Evolutionary conservation across 2,888 invertebrate genomes (phyloP).

Genomic region (Pasiphila rectangulata): DNA sequence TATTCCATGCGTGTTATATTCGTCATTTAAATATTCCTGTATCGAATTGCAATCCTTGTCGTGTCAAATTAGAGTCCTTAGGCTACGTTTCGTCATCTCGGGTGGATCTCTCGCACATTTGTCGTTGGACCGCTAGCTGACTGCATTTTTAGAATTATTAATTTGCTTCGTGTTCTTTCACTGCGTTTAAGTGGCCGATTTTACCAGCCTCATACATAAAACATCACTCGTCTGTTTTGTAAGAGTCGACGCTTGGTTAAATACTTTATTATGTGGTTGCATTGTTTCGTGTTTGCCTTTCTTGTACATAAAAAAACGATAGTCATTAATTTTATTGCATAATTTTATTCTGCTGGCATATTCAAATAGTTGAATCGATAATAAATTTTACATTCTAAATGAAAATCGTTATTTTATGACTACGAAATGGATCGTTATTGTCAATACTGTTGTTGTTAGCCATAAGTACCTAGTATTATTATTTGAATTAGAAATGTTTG

Average conservation of each 20-base stretch:
- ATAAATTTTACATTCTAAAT: too few relatives aligned
- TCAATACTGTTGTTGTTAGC: too few relatives aligned
- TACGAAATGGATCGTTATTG: too few relatives aligned
- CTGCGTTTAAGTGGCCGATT: conserved; percentile 70
- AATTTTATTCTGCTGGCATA: too few relatives aligned
- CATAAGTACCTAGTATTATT: too few relatives aligned
- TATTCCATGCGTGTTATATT: conserved; percentile 18
- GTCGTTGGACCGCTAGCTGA: conserved; percentile 51
- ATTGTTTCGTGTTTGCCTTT: conserved; percentile 43
- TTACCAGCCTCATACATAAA: conserved; percentile 72
- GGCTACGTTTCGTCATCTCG: conserved; percentile 53
- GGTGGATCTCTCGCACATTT: conserved; percentile 50
- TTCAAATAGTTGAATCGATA: too few relatives aligned
- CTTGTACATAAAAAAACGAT: not conserved
- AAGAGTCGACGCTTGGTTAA: conserved; percentile 40
- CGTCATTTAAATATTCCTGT: conserved; percentile 11
- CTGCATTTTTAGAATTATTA: conserved; percentile 79
- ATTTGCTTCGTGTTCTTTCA: conserved; percentile 72
- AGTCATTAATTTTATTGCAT: too few relatives aligned
- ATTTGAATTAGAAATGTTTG: too few relatives aligned
- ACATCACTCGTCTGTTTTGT: conserved; percentile 63
- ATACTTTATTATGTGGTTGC: conserved; percentile 53
- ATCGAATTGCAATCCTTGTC: conserved; percentile 32
- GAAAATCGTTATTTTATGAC: too few relatives aligned
- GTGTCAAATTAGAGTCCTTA: conserved; percentile 43